Base-by-base conservation (phyloP, 2,888 invertebrate genomes). In the Petrophora chlorosata region DNA sequence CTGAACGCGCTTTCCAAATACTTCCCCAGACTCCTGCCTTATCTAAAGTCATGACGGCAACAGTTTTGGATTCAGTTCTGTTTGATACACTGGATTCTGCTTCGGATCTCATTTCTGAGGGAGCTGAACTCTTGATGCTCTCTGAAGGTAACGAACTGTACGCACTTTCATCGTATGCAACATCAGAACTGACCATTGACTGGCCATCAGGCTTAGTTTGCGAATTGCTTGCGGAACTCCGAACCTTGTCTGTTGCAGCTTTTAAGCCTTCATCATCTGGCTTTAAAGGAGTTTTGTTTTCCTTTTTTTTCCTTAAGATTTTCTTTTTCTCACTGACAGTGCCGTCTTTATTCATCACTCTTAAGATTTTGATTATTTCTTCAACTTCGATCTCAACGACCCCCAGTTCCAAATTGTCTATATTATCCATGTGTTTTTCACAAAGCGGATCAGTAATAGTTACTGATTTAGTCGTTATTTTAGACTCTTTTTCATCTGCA, bases 271-370 rank as follows among this genome's bases (percentile, higher is more conserved):
- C 14, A 15, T 7, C 16, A 9, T 25, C 19, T 10, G 13, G 7
- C 5, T 13, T 22, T 2, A 16, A 9, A 9, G 50, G 61, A 33
- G 53, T 47, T 55, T 23, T 29, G n/a, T 60, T 48, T 58, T 74
- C 71, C 34, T 54, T 73, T 50, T 60, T 67, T 4, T 69, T 65
- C 53, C 56, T 73, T 7, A 73, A 58, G 2, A 69, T 59, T 50
- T 66, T 73, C 48, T 58, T 74, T 39, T 69, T 67, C 48, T 74
- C 73, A 17, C 36, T 62, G 1, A 76, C 47, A 0, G 71, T 65
- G 2, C 76, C 79, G 38, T 79, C 74, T 42, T 68, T 61, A 26
- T 72, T 72, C 57, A 55, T 66, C 2, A 59, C 57, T 46, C 73
- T 64, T 4, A 68, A 38, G 12, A 73, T 65, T 63, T 68, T 72